These are phyloP conservation scores for Myanophis thanlyinensis DNA, from an alignment of 2,113 vertebrate genomes.

Conservation along the genomic window DNA sequence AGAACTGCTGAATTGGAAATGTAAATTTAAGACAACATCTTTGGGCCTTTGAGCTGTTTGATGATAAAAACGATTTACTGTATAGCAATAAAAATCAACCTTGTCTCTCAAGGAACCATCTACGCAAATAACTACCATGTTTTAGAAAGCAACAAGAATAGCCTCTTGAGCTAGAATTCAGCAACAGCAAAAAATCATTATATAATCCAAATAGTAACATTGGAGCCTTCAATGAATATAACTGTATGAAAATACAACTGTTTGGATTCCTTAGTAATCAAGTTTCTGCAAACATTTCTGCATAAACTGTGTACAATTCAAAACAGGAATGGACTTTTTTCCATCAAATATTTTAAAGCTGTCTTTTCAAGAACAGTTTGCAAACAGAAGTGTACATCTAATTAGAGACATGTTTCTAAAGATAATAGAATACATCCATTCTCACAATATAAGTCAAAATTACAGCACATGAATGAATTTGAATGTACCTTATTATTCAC, in stretches of 20 bases:
- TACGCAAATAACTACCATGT: not conserved
- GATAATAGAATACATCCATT: not conserved
- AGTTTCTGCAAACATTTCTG: not conserved
- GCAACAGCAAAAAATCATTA: not conserved
- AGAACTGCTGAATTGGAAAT: constrained; percentile 1
- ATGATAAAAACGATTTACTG: not conserved
- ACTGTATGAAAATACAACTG: not conserved
- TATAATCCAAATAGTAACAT: constrained; percentile 2
- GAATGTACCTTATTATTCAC: constrained; percentile 33
- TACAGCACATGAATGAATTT: constrained; percentile 27
- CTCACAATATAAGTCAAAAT: constrained; percentile 5
- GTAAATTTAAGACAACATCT: not conserved
- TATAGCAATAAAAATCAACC: not conserved
- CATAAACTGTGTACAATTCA: not conserved
- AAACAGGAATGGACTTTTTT: constrained; percentile 19
- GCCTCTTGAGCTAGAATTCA: constrained; percentile 4
- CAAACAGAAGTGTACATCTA: constrained; percentile 19
- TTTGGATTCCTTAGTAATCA: not conserved
- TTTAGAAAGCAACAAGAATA: not conserved
- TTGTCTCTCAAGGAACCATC: constrained; percentile 10
- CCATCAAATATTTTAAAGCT: constrained; percentile 29
- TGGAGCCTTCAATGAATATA: not conserved
- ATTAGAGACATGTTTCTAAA: not conserved
- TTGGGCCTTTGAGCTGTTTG: not conserved
- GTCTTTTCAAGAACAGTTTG: constrained; percentile 16